These are phyloP conservation scores for Potamarius usumacintae DNA, from an alignment of 2,113 vertebrate species.

Conservation along the genomic window DNA sequence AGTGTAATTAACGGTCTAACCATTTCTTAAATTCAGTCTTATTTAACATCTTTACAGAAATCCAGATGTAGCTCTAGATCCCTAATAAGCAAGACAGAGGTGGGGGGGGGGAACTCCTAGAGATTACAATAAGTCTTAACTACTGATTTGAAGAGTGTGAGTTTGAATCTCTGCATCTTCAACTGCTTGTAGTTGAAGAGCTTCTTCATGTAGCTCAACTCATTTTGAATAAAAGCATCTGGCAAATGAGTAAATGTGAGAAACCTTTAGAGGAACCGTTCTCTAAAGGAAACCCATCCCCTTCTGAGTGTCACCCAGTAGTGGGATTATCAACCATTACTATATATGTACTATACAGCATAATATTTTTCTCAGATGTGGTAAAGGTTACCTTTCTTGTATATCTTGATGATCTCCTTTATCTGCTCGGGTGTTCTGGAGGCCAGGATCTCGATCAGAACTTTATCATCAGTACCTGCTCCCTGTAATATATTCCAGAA, in stretches of 20 bases:
- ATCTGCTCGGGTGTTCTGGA: conserved; percentile 83
- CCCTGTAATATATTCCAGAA: conserved; percentile 71
- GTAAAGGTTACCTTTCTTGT: conserved; percentile 82
- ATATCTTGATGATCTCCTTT: conserved; percentile 80
- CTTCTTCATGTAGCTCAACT: neutral
- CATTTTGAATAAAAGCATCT: neutral
- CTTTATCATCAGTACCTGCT: conserved; percentile 87
- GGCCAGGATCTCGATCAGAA: conserved; percentile 90
- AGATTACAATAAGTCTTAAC: neutral
- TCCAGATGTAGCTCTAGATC: neutral
- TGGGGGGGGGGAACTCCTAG: neutral
- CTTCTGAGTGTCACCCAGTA: neutral
- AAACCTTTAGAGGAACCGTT: neutral
- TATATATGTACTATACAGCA: neutral
- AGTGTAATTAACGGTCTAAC: neutral
- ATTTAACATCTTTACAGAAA: neutral
- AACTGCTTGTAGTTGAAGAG: neutral
- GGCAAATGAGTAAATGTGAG: neutral
- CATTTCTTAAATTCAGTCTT: neutral
- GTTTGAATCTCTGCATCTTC: neutral
- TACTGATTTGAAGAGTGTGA: neutral
- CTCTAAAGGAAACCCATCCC: neutral
- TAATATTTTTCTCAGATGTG: neutral
- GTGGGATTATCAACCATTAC: neutral
- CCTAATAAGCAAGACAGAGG: neutral